These are phyloP conservation scores for Xyliphius kryptos DNA, from an alignment of 2,113 vertebrate species.

Conservation along the genomic window DNA sequence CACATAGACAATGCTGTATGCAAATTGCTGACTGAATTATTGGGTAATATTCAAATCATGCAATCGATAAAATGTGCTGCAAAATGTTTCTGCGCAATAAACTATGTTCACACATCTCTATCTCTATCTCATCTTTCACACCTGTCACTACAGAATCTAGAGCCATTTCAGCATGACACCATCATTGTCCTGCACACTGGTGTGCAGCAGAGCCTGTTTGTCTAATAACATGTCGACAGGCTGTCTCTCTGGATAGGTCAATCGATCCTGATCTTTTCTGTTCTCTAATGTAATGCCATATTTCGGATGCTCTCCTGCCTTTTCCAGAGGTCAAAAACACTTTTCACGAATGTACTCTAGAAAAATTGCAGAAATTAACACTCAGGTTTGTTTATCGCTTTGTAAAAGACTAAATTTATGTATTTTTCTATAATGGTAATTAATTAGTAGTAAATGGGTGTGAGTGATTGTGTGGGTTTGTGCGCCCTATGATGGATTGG, in stretches of 20 bases:
- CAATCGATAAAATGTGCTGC: neutral
- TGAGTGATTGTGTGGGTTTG: no score
- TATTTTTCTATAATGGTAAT: no score
- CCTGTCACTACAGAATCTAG: slow-evolving; percentile 35
- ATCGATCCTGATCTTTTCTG: slow-evolving; percentile 58
- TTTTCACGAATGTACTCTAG: neutral
- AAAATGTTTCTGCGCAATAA: no score
- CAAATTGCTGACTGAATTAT: neutral
- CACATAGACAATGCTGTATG: no score
- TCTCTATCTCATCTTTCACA: slow-evolving; percentile 20
- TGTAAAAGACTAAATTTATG: no score
- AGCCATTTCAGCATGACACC: slow-evolving; percentile 36
- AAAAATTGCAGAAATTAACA: no score
- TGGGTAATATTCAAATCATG: no score
- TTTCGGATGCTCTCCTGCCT: slow-evolving; percentile 35
- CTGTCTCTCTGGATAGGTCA: slow-evolving; percentile 54
- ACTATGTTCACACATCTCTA: slow-evolving; percentile 22
- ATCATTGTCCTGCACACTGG: slow-evolving; percentile 33
- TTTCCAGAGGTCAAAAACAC: slow-evolving; percentile 37
- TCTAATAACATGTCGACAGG: slow-evolving; percentile 63
- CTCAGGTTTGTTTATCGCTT: no score
- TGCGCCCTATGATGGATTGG: no score
- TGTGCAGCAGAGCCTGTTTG: slow-evolving; percentile 44
- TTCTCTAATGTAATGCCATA: slow-evolving; percentile 49
- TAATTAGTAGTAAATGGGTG: no score